Base-by-base conservation (phyloP, 2,888 invertebrate genomes). In the Apodemia duryi region DNA sequence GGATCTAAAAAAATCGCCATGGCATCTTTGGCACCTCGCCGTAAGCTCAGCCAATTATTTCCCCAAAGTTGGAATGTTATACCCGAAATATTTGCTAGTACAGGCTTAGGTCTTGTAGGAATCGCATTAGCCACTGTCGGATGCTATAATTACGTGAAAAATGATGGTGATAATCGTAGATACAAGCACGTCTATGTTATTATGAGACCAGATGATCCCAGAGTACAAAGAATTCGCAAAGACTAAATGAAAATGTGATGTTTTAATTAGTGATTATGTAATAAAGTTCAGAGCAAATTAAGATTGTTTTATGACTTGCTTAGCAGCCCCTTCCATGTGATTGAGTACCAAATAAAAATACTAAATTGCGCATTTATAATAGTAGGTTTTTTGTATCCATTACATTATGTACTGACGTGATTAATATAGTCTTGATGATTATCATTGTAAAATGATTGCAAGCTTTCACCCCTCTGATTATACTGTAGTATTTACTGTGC, bases 141-240 rank as follows among this genome's bases (percentile, higher is more conserved):
- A 2, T 71, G 92, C 62, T 81, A 83, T 67, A 92, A 89, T 51
- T 94, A 95, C 72, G 76, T 86, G 32, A 84, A 88, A 68, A 92
- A 88, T 52, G 95, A 95, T 77, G 94, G 94, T 64, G 94, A 95
- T 76, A 95, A 95, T 75, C 92, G 93, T 69, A 93, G 92, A 75
- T 95, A 95, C 82, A 95, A 95, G 81, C 75, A 82, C 52, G 83
- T 87, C 29, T 95, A 94, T 77, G 92, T 94, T 49, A 93, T 95
- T 9, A 92, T 94, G 82, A 92, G 95, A 68, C 92, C 95, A 13
- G 95, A 95, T 73, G 95, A 95, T 77, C 95, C 95, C 1, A 89
- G 90, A 76, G 94, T 84, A 28, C 83, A 88, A 61, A 88, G 85
- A 76, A 92, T 95, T 57, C 91, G 86, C 67, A 93, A 92, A 74